Evolutionary conservation across 2,113 vertebrate species (phyloP).

Genomic region (Ptychochromis oligacanthus): DNA sequence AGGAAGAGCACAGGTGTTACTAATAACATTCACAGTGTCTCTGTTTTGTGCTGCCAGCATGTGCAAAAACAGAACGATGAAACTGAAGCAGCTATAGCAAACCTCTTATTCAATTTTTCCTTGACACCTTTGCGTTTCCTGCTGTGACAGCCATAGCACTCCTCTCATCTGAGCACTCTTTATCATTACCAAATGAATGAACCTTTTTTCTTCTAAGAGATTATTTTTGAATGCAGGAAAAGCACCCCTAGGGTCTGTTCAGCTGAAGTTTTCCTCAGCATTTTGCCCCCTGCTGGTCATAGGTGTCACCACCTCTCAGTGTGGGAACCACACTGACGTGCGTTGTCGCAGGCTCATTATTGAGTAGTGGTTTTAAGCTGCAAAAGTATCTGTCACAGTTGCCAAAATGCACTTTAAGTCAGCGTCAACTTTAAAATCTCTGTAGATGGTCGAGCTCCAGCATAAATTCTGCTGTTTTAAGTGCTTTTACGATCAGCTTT

Average conservation of each 20-base stretch:
- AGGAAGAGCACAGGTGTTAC: conserved; percentile 24
- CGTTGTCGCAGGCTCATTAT: too few species aligned
- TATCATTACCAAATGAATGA: neutral
- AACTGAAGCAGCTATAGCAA: neutral
- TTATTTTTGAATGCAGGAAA: neutral
- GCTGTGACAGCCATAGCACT: neutral
- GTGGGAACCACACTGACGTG: neutral
- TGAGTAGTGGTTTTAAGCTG: neutral
- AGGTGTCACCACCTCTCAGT: neutral
- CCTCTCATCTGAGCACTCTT: neutral
- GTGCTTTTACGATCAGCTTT: too few species aligned
- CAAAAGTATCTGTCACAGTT: neutral
- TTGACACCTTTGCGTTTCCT: neutral
- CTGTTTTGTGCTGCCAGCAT: neutral
- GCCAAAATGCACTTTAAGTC: neutral
- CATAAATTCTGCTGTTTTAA: neutral
- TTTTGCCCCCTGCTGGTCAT: neutral
- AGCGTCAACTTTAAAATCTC: neutral
- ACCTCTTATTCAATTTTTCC: neutral
- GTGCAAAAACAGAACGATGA: neutral
- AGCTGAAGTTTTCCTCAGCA: neutral
- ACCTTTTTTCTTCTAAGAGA: neutral
- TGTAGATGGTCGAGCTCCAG: too few species aligned
- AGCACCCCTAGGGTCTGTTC: neutral
- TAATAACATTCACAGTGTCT: neutral